Percentiles rank a stretch among this genome's conserved stretches.
phyloP scores from a whole-genome alignment of 2,113 vertebrate genomes.

The Cryptomyrus ogoouensis region DNA sequence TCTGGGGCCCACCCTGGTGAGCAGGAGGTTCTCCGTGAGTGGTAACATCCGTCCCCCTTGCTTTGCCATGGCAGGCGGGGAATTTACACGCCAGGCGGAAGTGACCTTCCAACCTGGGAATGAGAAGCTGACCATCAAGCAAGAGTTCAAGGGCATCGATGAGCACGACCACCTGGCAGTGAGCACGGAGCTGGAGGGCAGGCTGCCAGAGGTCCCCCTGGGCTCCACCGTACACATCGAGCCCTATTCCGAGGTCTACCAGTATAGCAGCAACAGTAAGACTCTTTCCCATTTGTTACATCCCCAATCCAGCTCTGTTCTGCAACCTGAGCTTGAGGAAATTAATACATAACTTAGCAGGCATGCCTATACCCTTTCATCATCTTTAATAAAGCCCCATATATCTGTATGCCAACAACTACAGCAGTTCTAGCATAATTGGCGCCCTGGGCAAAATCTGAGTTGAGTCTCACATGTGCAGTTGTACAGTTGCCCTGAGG shows the following conservation, averaged over 20 bases:
- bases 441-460: not conserved
- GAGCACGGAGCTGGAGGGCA: conserved; percentile 78
- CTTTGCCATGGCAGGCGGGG: conserved; percentile 63
- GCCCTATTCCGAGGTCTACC: conserved; percentile 82
- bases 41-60: not conserved
- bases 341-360: not conserved
- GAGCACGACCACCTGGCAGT: conserved; percentile 87
- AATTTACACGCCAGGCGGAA: conserved; percentile 77
- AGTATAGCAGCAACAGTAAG: conserved; percentile 72
- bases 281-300: not conserved
- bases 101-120: conserved; percentile 75
- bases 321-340: not conserved
- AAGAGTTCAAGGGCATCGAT: conserved; percentile 81
- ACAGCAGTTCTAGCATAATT: not conserved
- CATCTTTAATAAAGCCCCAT: not conserved
- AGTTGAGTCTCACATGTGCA: not conserved
- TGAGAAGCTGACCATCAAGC: conserved; percentile 72
- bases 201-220: conserved; percentile 61
- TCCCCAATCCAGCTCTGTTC: not conserved
- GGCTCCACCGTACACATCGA: conserved; percentile 71
- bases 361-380: not conserved
- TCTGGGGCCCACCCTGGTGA: not conserved
- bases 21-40: not conserved
- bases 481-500: not conserved
- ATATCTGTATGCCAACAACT: not conserved